phyloP scores from a whole-genome alignment of 2,888 invertebrate species.

The Cryptocheilus praepositus region DNA sequence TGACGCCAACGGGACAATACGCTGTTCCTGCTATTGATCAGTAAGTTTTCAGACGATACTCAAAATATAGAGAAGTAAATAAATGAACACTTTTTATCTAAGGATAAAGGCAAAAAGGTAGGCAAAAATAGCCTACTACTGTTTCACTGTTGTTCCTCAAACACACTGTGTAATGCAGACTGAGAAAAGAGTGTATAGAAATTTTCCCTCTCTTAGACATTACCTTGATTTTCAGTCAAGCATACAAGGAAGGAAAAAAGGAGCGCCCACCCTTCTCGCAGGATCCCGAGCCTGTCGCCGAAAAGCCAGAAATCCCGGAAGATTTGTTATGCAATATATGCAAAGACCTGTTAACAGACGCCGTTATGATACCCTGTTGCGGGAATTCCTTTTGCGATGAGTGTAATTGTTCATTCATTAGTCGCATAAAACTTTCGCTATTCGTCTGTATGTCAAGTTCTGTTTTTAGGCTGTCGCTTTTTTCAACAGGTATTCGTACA shows the following conservation, averaged over 20 bases:
- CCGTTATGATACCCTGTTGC: constrained; percentile 98
- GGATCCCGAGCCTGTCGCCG: constrained; percentile 76
- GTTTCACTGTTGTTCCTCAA: no score
- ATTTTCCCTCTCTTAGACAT: no score
- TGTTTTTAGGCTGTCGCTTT: constrained; percentile 2
- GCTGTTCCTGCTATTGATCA: constrained; percentile 93
- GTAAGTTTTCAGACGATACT: constrained; percentile 76
- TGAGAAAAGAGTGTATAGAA: no score
- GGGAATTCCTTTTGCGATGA: constrained; percentile 99
- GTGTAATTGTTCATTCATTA: constrained; percentile 80
- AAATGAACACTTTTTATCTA: no score
- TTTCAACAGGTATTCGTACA: constrained; percentile 86
- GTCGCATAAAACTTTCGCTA: neutral
- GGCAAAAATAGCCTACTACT: no score
- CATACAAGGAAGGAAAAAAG: constrained; percentile 85
- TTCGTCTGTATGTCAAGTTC: neutral
- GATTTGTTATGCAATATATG: constrained; percentile 95
- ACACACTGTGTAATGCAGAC: no score
- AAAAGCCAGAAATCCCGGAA: constrained; percentile 88
- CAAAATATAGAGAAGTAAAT: constrained; percentile 8
- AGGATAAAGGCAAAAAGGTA: no score
- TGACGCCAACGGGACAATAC: constrained; percentile 90
- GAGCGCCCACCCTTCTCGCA: constrained; percentile 81
- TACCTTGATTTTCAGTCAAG: constrained; percentile 78
- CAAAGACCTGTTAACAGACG: constrained; percentile 93